Evolutionary conservation across 2,113 vertebrate genomes (phyloP).

Genomic region (Tautogolabrus adspersus): DNA sequence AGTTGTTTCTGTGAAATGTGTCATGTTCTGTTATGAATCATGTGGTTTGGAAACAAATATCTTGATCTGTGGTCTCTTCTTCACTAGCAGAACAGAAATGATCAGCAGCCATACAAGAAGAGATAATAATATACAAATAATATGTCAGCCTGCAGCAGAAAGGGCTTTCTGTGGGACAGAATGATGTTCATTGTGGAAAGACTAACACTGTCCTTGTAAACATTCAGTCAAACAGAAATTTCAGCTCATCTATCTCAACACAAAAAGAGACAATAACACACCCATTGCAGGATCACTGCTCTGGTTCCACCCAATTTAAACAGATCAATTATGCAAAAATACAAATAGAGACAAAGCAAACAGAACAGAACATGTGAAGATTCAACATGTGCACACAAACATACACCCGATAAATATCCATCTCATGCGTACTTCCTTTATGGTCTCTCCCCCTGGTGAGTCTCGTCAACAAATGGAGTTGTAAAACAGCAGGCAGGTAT

Average conservation of each 20-base stretch:
- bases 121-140: conserved; percentile 2
- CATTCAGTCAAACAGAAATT: conserved; percentile 1
- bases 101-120: background rate
- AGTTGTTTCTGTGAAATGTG: conserved; percentile 29
- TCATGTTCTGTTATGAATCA: conserved; percentile 30
- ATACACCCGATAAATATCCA: background rate
- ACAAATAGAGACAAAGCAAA: conserved; percentile 4
- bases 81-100: background rate
- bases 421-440: background rate
- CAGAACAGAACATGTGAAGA: background rate
- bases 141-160: background rate
- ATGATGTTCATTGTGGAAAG: background rate
- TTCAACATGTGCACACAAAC: background rate
- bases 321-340: background rate
- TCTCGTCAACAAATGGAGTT: background rate
- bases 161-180: background rate
- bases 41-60: conserved; percentile 1
- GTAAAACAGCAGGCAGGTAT: conserved; percentile 14
- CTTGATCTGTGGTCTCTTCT: background rate
- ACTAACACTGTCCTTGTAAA: background rate
- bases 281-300: background rate
- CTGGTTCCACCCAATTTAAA: conserved; percentile 3
- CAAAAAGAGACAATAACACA: background rate
- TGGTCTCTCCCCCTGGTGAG: conserved; percentile 1
- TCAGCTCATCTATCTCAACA: background rate